Evolutionary conservation across 2,797 vertebrate genomes (phyloP).

Genomic region (Mastacembelus armatus): DNA sequence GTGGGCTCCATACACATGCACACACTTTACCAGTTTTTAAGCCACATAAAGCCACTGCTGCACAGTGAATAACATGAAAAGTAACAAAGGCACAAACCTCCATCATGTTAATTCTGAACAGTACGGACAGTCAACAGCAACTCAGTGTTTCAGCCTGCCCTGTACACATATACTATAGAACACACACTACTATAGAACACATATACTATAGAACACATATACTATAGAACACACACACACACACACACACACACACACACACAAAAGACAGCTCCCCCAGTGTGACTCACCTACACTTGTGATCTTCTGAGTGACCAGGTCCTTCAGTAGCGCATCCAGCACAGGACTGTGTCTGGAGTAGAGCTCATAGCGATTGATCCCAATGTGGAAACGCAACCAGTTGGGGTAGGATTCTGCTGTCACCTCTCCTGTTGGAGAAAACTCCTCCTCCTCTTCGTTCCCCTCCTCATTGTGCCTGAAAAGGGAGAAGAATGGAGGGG

Average conservation of each 20-base stretch:
- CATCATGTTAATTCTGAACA: neutral
- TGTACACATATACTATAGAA: too few species aligned
- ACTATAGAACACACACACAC: neutral
- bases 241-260: neutral
- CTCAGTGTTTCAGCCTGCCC: too few species aligned
- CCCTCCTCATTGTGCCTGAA: slow-evolving; percentile 91
- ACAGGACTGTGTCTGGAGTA: slow-evolving; percentile 90
- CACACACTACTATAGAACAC: neutral
- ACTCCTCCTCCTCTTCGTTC: slow-evolving; percentile 87
- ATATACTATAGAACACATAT: too few species aligned
- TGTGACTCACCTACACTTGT: slow-evolving; percentile 92
- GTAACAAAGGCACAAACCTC: neutral
- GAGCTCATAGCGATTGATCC: slow-evolving; percentile 94
- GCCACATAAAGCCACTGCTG: neutral
- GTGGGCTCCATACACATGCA: slow-evolving; percentile 2
- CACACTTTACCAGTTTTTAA: neutral
- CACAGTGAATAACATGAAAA: neutral
- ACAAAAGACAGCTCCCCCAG: slow-evolving; percentile 1
- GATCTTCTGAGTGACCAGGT: slow-evolving; percentile 90
- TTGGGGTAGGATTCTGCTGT: slow-evolving; percentile 92
- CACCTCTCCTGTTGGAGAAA: slow-evolving; percentile 87
- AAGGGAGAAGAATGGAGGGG: neutral
- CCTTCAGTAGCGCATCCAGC: slow-evolving; percentile 89
- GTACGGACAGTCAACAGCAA: neutral
- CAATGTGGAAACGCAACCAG: slow-evolving; percentile 97